phyloP scores from a whole-genome alignment of 2,797 vertebrate genomes.

The Sphaeramia orbicularis region DNA sequence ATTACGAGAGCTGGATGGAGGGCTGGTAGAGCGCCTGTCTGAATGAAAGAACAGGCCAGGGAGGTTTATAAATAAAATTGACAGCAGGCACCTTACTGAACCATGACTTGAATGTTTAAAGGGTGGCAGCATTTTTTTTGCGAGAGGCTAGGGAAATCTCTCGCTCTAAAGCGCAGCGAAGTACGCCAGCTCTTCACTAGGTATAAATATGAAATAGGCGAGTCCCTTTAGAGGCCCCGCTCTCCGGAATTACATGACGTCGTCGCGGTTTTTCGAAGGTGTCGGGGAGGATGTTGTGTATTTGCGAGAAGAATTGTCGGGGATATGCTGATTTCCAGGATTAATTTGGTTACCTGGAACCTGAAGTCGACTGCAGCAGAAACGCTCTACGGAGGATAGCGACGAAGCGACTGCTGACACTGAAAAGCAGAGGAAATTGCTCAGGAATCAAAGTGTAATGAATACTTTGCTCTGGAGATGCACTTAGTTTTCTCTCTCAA shows the following conservation, averaged over 20 bases:
- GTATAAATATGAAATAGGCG: slow-evolving; percentile 81
- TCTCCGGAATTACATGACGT: slow-evolving; percentile 57
- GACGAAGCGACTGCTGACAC: not conserved
- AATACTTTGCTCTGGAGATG: slow-evolving; percentile 21
- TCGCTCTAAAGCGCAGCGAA: slow-evolving; percentile 62
- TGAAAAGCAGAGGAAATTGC: slow-evolving; percentile 28
- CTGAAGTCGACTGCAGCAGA: slow-evolving; percentile 26
- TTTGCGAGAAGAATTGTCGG: slow-evolving; percentile 18
- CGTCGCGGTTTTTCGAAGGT: slow-evolving; percentile 50
- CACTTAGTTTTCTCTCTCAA: not conserved
- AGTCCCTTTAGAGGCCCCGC: slow-evolving; percentile 55
- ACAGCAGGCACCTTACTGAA: slow-evolving; percentile 81
- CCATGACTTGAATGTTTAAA: slow-evolving; percentile 86
- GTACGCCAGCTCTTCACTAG: slow-evolving; percentile 62
- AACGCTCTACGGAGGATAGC: slow-evolving; percentile 25
- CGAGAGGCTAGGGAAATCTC: slow-evolving; percentile 76
- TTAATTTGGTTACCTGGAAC: slow-evolving; percentile 36
- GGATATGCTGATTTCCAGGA: slow-evolving; percentile 49
- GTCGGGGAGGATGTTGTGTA: not conserved
- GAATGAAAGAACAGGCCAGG: slow-evolving; percentile 80
- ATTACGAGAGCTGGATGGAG: slow-evolving; percentile 43
- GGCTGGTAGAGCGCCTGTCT: slow-evolving; percentile 64
- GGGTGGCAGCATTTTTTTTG: slow-evolving; percentile 63
- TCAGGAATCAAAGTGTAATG: slow-evolving; percentile 39
- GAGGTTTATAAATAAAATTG: slow-evolving; percentile 87